Evolutionary conservation across 2,113 vertebrate species (phyloP).

Genomic region (Heterotilapia buettikoferi): DNA sequence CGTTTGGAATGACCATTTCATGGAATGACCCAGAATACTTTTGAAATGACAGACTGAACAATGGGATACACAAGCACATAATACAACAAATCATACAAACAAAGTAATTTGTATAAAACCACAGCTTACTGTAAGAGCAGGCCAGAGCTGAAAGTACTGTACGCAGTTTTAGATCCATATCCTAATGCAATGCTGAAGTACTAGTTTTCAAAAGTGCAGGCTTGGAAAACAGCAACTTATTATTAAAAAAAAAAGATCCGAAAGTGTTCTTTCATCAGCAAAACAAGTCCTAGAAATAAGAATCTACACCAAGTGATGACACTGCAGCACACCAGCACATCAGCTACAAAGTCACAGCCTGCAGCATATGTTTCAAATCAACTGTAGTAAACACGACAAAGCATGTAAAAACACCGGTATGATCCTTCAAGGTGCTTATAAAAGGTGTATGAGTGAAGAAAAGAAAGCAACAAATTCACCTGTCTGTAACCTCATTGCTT

Average conservation of each 20-base stretch:
- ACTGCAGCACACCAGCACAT: not conserved
- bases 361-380: not conserved
- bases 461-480: not conserved
- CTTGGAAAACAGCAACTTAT: not conserved
- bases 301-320: not conserved
- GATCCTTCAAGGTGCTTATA: not conserved
- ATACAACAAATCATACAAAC: not conserved
- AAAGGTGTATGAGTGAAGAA: conserved; percentile 1
- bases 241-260: not conserved
- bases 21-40: not conserved
- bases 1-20: not conserved
- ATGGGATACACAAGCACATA: not conserved
- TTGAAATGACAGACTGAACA: not conserved
- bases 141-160: not conserved
- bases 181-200: not conserved
- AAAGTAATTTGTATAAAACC: not conserved
- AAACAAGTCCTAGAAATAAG: not conserved
- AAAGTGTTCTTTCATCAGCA: not conserved
- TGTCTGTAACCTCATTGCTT: not conserved
- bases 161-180: not conserved
- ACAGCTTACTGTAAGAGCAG: not conserved
- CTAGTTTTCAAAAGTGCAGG: not conserved
- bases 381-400: not conserved
- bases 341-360: not conserved
- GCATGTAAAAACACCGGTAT: not conserved